These are phyloP conservation scores for Argyresthia goedartella DNA, from an alignment of 2,888 invertebrate species.

Conservation along the genomic window DNA sequence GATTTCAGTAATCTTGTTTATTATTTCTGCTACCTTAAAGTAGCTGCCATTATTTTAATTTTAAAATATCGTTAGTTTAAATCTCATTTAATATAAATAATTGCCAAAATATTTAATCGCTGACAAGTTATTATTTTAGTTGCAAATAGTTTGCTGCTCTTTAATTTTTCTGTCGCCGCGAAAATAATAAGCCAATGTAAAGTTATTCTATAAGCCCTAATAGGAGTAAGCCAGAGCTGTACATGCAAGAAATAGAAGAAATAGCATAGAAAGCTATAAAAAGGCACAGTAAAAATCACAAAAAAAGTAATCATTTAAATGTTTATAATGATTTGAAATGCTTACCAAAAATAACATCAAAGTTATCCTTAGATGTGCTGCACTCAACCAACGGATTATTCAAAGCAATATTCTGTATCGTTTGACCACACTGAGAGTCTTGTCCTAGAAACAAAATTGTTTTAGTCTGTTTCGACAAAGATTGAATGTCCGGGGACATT, in stretches of 20 bases:
- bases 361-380: conserved; percentile 18
- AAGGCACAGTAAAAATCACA: background rate
- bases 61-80: too few species aligned
- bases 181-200: too few species aligned
- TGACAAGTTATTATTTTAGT: too few species aligned
- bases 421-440: conserved; percentile 42
- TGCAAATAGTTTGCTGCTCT: too few species aligned
- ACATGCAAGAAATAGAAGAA: background rate
- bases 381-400: conserved; percentile 41
- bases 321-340: conserved; percentile 5
- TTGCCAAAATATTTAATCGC: too few species aligned
- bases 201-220: too few species aligned
- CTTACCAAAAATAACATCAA: conserved; percentile 35
- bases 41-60: too few species aligned
- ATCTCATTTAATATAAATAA: too few species aligned
- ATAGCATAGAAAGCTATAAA: background rate
- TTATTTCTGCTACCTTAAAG: too few species aligned
- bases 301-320: background rate
- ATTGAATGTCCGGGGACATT: conserved; percentile 48
- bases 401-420: conserved; percentile 52
- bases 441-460: conserved; percentile 50
- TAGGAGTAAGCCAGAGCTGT: too few species aligned
- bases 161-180: too few species aligned
- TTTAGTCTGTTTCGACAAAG: conserved; percentile 41
- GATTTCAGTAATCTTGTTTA: too few species aligned